Conservation (phyloP, 1,140 invertebrate genomes). For the Atta cephalotes region DNA sequence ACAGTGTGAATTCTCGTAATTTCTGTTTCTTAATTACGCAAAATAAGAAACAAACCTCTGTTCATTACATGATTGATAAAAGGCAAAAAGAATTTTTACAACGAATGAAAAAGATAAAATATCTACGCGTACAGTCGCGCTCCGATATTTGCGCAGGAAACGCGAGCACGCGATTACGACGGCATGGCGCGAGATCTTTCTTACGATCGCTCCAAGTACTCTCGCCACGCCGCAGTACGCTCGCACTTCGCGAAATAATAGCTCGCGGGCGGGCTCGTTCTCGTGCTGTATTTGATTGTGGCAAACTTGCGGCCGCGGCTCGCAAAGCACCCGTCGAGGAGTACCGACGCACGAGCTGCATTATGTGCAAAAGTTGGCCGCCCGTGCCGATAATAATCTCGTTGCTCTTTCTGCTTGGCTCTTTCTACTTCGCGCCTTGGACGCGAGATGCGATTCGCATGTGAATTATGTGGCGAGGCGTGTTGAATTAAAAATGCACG, state of each 20-base stretch:
- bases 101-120: conserved; percentile 15
- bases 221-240: conserved; percentile 11
- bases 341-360: conserved; percentile 43
- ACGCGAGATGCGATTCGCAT: conserved; percentile 58
- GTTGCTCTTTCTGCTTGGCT: conserved; percentile 54
- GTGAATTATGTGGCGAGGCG: conserved; percentile 45
- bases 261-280: conserved; percentile 47
- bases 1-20: background rate
- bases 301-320: conserved; percentile 42
- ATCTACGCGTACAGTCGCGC: background rate
- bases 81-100: conserved; percentile 9
- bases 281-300: conserved; percentile 62
- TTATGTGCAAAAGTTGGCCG: conserved; percentile 58
- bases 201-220: conserved; percentile 39
- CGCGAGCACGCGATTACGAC: conserved; percentile 52
- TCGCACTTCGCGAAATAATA: conserved; percentile 57
- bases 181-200: conserved; percentile 21
- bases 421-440: conserved; percentile 57
- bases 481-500: conserved; percentile 55
- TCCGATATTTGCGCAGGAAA: conserved; percentile 29
- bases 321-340: conserved; percentile 63
- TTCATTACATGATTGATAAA: conserved; percentile 34
- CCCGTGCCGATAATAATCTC: conserved; percentile 63
- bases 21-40: conserved; percentile 1
- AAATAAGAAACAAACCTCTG: background rate